A percentile compares a stretch with the other conserved stretches of the same genome.
phyloP scores from a whole-genome alignment of 2,113 vertebrate genomes.

The Castor canadensis region DNA sequence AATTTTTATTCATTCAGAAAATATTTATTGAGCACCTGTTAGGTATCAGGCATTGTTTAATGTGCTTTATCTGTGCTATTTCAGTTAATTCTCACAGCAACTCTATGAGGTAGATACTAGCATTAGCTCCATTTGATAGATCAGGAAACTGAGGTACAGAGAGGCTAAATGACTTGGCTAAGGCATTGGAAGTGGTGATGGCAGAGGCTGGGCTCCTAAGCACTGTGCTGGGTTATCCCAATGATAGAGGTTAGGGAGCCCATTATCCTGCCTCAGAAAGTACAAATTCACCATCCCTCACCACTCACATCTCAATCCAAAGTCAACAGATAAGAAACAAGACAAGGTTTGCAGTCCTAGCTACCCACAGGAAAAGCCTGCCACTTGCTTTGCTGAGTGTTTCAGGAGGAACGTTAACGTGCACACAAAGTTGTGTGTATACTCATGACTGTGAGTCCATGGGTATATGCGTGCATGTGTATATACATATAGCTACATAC shows the following conservation, averaged over 20 bases:
- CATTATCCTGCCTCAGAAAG: background rate
- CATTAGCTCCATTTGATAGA: background rate
- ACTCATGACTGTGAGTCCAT: background rate
- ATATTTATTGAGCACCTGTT: background rate
- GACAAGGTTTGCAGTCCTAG: slow-evolving; percentile 6
- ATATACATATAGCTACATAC: background rate
- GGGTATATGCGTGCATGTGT: background rate
- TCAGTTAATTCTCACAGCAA: slow-evolving; percentile 17
- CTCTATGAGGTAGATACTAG: background rate
- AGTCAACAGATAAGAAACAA: background rate
- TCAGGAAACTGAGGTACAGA: background rate
- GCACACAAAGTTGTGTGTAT: background rate
- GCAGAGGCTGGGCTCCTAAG: background rate
- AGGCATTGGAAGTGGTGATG: background rate
- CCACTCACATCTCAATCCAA: background rate
- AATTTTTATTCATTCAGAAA: slow-evolving; percentile 11
- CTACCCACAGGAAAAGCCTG: background rate
- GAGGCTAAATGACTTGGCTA: background rate
- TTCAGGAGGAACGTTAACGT: background rate
- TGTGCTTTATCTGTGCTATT: background rate
- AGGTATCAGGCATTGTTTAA: slow-evolving; percentile 29
- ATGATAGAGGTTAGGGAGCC: background rate
- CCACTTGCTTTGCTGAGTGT: slow-evolving; percentile 3
- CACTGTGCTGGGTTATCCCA: background rate
- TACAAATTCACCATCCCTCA: background rate